Base-by-base conservation (phyloP, 2,797 vertebrate species). In the Cossypha polioptera region DNA sequence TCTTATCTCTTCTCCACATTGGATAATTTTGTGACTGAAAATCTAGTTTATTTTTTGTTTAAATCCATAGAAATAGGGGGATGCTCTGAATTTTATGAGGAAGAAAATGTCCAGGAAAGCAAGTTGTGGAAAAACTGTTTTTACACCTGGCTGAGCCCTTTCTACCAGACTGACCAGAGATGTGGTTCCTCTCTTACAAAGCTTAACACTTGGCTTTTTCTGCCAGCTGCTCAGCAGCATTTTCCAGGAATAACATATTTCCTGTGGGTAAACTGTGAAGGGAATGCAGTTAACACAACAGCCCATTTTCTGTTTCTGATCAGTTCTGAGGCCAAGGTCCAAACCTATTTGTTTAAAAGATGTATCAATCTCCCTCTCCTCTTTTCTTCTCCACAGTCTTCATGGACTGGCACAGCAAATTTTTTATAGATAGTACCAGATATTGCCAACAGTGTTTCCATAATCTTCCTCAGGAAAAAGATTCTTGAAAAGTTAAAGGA, bases 211-310 rank as follows among this genome's bases (percentile, higher is more conserved):
- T 89, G 50, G 26, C 54, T 81, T 85, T 21, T 16, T 63, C 65
- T 91, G 69, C 76, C 55, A 75, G 59, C 47, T 91, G 59, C 63
- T 71, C 57, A 71, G 57, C 35, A 84, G 58, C 69, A 90, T 80
- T 68, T 82, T 88, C 82, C 87, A 94, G 65, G 72, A 77, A 88
- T 92, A 94, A 65, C 53, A 36, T 33, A 63, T 36, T 92, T 71
- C 38, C 73, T 66, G 16, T 48, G 62, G 53, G 11, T 72, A 61
- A 57, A 47, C 50, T 13, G 3, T 51, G 36, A 77, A 57, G 61
- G 72, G 61, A 83, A 72, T 62, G 66, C 22, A 21, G 9, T 63
- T 68, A 63, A 50, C 38, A 26, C 25, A 57, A 19, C 38, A 58
- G 43, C 28, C 13, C 17, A 4, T 68, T 67, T 90, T 68, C 61